Percentiles rank a stretch among this genome's conserved stretches.
These are phyloP conservation scores for Paralichthys olivaceus DNA, from an alignment of 2,113 vertebrate genomes.

Conservation along the genomic window DNA sequence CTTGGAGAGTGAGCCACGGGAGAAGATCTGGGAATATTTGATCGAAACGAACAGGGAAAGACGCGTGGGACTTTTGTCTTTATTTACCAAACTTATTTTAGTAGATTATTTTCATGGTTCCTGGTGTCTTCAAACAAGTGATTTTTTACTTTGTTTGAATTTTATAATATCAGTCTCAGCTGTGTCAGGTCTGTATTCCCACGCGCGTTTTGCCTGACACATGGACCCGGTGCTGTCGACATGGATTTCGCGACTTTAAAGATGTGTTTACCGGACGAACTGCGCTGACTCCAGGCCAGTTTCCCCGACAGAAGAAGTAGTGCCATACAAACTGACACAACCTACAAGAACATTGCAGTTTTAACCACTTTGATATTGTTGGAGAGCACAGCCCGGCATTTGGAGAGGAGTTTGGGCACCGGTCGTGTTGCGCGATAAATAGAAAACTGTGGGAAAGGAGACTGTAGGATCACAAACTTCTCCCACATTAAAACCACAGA, in stretches of 20 bases:
- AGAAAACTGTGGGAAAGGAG: conserved; percentile 18
- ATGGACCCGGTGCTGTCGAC: conserved; percentile 9
- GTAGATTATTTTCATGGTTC: background rate
- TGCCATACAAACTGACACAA: background rate
- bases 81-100: background rate
- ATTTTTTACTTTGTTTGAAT: conserved; percentile 15
- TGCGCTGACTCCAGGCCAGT: background rate
- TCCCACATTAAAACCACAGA: conserved; percentile 19
- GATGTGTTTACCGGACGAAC: conserved; percentile 30
- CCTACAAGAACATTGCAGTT: background rate
- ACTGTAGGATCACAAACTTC: conserved; percentile 31
- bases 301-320: background rate
- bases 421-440: conserved; percentile 35
- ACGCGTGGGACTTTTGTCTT: conserved; percentile 17
- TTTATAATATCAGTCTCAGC: background rate
- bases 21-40: conserved; percentile 37
- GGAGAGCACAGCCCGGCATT: conserved; percentile 34
- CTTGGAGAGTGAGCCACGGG: background rate
- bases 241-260: conserved; percentile 57
- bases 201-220: conserved; percentile 28
- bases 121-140: background rate
- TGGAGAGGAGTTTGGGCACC: conserved; percentile 36
- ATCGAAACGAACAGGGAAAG: conserved; percentile 18
- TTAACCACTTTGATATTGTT: conserved; percentile 23
- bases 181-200: background rate